Percentiles rank a stretch among this genome's conserved stretches.
These are phyloP conservation scores for Pyxicephalus adspersus DNA, from an alignment of 2,113 vertebrate species.

Conservation along the genomic window DNA sequence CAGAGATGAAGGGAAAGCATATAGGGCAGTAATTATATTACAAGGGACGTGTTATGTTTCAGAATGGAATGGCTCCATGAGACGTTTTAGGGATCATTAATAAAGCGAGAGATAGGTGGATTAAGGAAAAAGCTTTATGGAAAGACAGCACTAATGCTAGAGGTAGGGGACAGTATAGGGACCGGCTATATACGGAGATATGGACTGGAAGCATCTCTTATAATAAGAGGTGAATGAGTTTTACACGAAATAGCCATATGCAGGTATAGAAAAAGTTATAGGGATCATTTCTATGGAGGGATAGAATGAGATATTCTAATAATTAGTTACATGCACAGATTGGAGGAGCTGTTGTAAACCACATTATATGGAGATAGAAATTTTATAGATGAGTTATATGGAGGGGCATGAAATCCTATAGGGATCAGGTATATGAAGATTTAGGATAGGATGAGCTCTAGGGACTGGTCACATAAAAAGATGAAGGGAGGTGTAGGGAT, in stretches of 20 bases:
- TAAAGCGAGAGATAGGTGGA: neutral
- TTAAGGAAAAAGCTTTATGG: neutral
- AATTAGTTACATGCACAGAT: neutral
- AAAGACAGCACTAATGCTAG: no score
- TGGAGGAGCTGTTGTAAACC: neutral
- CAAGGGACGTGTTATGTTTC: neutral
- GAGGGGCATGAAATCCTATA: neutral
- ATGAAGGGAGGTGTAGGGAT: neutral
- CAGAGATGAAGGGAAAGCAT: no score
- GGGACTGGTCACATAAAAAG: neutral
- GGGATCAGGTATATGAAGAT: neutral
- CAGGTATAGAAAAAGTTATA: neutral
- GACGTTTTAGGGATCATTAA: no score
- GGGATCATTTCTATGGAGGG: neutral
- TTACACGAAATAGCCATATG: neutral
- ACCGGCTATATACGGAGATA: neutral
- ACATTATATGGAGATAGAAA: no score
- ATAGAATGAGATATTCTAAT: neutral
- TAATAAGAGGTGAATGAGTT: neutral
- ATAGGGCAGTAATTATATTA: no score
- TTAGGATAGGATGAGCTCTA: no score
- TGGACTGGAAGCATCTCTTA: neutral
- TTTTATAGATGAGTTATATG: neutral
- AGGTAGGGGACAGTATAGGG: neutral
- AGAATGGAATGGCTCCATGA: no score